Percentiles rank a stretch among this genome's conserved stretches.
These are phyloP conservation scores for Chaetorhynchus papuensis DNA, from an alignment of 2,113 vertebrate genomes.

Conservation along the genomic window DNA sequence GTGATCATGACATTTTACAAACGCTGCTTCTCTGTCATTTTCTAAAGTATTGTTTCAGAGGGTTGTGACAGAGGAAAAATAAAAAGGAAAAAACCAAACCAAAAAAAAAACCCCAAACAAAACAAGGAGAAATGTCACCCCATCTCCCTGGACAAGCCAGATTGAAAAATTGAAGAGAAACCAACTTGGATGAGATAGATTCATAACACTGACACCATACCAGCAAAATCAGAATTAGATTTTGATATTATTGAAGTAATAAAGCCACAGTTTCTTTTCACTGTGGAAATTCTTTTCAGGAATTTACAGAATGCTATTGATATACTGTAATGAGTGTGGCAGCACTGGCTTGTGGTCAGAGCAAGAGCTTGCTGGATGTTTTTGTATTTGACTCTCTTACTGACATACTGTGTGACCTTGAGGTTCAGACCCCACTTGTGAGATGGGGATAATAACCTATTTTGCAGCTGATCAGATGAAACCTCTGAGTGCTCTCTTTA, in stretches of 20 bases:
- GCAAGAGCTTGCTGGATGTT: neutral
- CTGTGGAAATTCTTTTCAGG: neutral
- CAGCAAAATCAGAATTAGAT: slow-evolving; percentile 27
- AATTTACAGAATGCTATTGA: neutral
- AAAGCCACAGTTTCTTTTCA: neutral
- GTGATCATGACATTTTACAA: slow-evolving; percentile 71
- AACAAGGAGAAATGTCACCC: slow-evolving; percentile 56
- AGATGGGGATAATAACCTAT: neutral
- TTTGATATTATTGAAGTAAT: slow-evolving; percentile 23
- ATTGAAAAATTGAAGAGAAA: slow-evolving; percentile 60
- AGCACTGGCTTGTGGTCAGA: neutral
- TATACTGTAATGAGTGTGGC: neutral
- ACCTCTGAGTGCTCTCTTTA: neutral
- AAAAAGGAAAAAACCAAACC: neutral
- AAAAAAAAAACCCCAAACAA: neutral
- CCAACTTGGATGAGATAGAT: neutral
- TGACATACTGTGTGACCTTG: neutral
- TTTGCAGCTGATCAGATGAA: neutral
- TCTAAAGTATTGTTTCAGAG: slow-evolving; percentile 64
- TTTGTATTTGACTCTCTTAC: neutral
- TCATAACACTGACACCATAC: neutral
- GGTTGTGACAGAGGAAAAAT: slow-evolving; percentile 59
- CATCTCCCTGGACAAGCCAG: slow-evolving; percentile 11
- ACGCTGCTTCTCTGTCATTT: slow-evolving; percentile 69
- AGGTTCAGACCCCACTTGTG: neutral